Evolutionary conservation across 1,140 invertebrate genomes (phyloP).

Genomic region (Neelides sp.): DNA sequence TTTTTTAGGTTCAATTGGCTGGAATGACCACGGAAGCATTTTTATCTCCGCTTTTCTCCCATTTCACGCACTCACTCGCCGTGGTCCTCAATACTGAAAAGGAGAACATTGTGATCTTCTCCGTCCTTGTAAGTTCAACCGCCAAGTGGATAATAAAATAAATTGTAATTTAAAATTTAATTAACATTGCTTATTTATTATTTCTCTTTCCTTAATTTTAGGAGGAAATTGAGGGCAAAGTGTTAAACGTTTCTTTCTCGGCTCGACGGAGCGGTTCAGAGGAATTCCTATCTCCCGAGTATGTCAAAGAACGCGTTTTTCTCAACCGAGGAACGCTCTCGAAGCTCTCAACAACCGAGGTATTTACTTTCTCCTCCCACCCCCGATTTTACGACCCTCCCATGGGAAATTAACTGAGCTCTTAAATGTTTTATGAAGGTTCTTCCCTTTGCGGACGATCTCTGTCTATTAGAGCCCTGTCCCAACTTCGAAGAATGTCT

Average conservation of each 20-base stretch:
- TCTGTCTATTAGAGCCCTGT: slow-evolving; percentile 91
- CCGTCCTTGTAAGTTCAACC: slow-evolving; percentile 60
- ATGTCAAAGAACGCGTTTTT: slow-evolving; percentile 85
- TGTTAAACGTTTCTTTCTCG: slow-evolving; percentile 90
- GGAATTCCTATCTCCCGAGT: slow-evolving; percentile 74
- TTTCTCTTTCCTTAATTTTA: too few species aligned
- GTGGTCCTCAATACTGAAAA: slow-evolving; percentile 81
- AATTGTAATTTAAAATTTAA: neutral
- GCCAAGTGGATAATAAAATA: neutral
- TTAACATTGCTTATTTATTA: neutral
- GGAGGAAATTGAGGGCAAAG: slow-evolving; percentile 78
- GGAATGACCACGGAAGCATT: slow-evolving; percentile 89
- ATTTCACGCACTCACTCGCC: slow-evolving; percentile 81
- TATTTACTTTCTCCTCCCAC: slow-evolving; percentile 35
- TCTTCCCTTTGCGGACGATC: slow-evolving; percentile 89
- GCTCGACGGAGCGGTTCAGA: slow-evolving; percentile 51
- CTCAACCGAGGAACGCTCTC: slow-evolving; percentile 73
- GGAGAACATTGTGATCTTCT: slow-evolving; percentile 87
- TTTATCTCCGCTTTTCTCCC: slow-evolving; percentile 73
- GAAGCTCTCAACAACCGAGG: slow-evolving; percentile 72
- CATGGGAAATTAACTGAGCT: neutral
- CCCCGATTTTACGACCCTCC: too few species aligned
- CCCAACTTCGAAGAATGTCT: slow-evolving; percentile 88
- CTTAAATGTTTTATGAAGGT: slow-evolving; percentile 44
- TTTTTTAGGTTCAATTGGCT: slow-evolving; percentile 75